Evolutionary conservation across 1,140 invertebrate species (phyloP), one percentile per base, ranked within the genome.

Genomic region (Heliconius nattereri): DNA sequence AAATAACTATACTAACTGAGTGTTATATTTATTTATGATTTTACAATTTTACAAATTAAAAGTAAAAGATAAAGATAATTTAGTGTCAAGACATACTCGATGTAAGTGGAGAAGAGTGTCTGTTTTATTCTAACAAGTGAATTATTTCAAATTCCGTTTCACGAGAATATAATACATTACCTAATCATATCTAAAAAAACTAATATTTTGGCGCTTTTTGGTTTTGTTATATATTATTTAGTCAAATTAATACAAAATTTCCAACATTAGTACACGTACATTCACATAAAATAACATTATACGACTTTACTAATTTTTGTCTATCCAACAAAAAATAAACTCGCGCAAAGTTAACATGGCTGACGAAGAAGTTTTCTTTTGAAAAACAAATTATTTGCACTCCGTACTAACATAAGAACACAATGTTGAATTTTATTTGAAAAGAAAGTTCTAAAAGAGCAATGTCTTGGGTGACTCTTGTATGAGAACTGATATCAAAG

Each of bases 401-500:
- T n/a, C 8, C 7, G 54, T 57, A 57, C 40, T 16, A 45, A 45
- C 54, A 57, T 11, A 57, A 11, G 54, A 57, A 57, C 54, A 57
- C 54, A 57, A 23, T 57, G 54, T 57, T 23, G 7, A 57, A 23
- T 57, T 23, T n/a, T 23, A 60, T 52, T 60, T 75, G 49, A 75
- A 75, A 75, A 75, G 32, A 75, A 80, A 75, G 60, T 71, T 75
- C 9, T 32, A 79, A 77, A 60, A 35, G 52, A 73, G 71, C 49
- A 73, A 70, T 70, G 73, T 79, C 72, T 78, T 35, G 7, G 57
- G 37, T 49, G 74, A 76, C 60, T 79, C 73, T 32, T 70, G 75
- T 52, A 75, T 73, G 60, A 45, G 52, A 75, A 80, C 74, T 40
- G 78, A 80, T 75, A 79, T 75, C 78, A 79, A 80, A 76, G 73